These are phyloP conservation scores for Phallusia fumigata DNA, from an alignment of 23 tunicate species.

Conservation along the genomic window DNA sequence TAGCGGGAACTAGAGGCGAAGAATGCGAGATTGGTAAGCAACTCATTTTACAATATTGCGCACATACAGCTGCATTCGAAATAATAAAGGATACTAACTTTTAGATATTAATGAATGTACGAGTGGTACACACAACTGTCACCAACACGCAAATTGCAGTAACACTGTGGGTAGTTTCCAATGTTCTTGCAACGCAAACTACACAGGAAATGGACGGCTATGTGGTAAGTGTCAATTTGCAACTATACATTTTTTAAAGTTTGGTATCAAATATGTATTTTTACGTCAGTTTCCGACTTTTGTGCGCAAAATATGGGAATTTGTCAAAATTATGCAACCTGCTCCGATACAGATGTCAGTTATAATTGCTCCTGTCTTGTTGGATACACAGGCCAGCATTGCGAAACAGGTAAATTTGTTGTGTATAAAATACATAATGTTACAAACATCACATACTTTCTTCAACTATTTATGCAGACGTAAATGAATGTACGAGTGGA, in stretches of 20 bases:
- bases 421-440: too few species aligned
- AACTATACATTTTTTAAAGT: too few species aligned
- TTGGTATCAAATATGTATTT: too few species aligned
- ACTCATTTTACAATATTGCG: neutral
- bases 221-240: neutral
- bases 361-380: too few species aligned
- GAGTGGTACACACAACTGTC: neutral
- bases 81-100: too few species aligned
- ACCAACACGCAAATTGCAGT: neutral
- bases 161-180: constrained; percentile 10
- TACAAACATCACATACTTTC: too few species aligned
- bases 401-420: too few species aligned
- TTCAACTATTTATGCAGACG: too few species aligned
- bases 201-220: neutral
- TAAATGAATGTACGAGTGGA: neutral
- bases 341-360: neutral
- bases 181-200: constrained; percentile 6
- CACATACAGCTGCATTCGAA: too few species aligned
- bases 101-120: too few species aligned
- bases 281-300: neutral
- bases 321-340: neutral
- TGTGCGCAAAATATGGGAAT: neutral
- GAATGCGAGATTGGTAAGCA: neutral
- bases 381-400: too few species aligned
- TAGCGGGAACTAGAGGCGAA: neutral